phyloP scores from a whole-genome alignment of 1,140 invertebrate genomes.

The Drosophila simulans region DNA sequence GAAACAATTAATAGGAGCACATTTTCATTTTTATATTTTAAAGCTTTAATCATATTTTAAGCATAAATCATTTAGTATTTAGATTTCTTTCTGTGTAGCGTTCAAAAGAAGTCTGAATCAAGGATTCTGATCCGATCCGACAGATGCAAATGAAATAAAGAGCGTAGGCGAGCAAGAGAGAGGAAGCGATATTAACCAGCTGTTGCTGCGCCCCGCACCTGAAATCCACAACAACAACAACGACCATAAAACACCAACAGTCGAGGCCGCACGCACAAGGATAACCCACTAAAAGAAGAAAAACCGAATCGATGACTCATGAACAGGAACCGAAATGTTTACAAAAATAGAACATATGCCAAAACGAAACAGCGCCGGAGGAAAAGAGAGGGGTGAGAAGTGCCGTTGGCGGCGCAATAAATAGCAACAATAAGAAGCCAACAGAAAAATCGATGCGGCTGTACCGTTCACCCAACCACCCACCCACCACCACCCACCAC shows the following conservation, averaged over 20 bases:
- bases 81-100: conserved; percentile 3
- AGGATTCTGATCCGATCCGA: conserved; percentile 26
- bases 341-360: conserved; percentile 81
- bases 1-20: not conserved
- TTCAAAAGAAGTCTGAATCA: conserved; percentile 4
- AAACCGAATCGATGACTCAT: conserved; percentile 69
- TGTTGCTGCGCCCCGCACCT: conserved; percentile 69
- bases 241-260: conserved; percentile 13
- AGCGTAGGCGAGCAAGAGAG: not conserved
- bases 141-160: conserved; percentile 26
- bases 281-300: conserved; percentile 47
- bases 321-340: conserved; percentile 70
- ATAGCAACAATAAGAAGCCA: conserved; percentile 77
- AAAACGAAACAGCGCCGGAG: conserved; percentile 35
- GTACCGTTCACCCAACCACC: conserved; percentile 22
- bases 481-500: conserved; percentile 7
- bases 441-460: conserved; percentile 79
- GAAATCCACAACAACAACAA: conserved; percentile 44
- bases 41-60: not conserved
- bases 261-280: conserved; percentile 75
- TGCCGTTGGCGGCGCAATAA: conserved; percentile 65
- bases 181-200: conserved; percentile 40
- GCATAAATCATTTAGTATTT: not conserved
- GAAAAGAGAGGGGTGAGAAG: conserved; percentile 32
- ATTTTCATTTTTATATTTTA: not conserved